Conservation (phyloP, 2,113 vertebrate genomes). For the Chamaetylas fuelleborni region DNA sequence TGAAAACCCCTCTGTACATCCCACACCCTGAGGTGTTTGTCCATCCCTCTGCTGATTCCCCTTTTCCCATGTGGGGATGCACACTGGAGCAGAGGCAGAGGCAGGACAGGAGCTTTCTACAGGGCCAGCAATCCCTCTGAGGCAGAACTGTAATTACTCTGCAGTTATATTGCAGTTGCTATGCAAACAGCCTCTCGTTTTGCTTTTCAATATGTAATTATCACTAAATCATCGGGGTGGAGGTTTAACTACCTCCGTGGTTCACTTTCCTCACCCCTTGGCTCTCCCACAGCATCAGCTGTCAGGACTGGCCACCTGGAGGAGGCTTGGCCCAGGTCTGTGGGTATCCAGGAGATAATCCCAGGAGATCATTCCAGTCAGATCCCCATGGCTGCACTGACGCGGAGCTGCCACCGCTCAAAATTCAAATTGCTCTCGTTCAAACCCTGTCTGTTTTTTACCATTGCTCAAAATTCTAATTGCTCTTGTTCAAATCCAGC, state of each 20-base stretch:
- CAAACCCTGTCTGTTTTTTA: background rate
- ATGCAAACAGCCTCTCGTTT: background rate
- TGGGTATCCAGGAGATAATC: background rate
- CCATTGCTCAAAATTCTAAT: background rate
- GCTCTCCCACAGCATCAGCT: background rate
- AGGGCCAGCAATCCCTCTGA: background rate
- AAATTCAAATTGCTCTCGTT: background rate
- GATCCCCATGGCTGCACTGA: background rate
- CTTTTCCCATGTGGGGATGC: background rate
- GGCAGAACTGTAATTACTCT: slow-evolving; percentile 16
- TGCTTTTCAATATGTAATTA: slow-evolving; percentile 31
- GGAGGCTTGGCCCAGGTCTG: background rate
- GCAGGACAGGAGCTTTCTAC: background rate
- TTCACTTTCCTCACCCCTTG: background rate
- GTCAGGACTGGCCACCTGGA: background rate
- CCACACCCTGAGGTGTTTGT: background rate
- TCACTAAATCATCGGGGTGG: slow-evolving; percentile 28
- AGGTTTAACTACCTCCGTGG: background rate
- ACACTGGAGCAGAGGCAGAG: background rate
- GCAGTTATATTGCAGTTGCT: slow-evolving; percentile 7
- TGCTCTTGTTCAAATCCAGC: background rate
- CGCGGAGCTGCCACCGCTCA: background rate
- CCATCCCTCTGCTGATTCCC: background rate
- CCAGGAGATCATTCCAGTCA: background rate
- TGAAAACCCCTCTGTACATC: background rate